Evolutionary conservation across 2,113 vertebrate species (phyloP), one percentile per base, ranked within the genome.

Genomic region (Epinephelus cyanopodus): DNA sequence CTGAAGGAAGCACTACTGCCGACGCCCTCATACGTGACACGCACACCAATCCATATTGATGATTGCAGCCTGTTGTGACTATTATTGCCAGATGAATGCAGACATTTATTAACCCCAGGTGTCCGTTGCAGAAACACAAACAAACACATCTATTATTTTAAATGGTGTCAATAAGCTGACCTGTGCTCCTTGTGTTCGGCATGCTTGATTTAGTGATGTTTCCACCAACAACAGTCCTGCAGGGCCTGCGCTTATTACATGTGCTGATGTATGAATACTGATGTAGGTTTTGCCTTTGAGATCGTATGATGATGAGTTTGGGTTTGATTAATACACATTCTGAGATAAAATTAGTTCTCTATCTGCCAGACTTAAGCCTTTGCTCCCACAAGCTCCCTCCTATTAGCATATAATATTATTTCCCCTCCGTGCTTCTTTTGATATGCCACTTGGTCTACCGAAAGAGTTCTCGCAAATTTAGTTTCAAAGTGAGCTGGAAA

Each of bases 51-150:
- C 89, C 71, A 91, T 87, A 89, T 73, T 85, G 89, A 91, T 85
- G 77, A 90, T 85, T 37, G 57, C 54, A 15, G 52, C 69, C 86
- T 79, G 76, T 77, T 81, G 79, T 37, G 52, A 66, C 54, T 8
- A 61, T 92, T 92, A 92, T 81, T 85, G 56, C 83, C 87, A 87
- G 87, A 90, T 83, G 81, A 91, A 86, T 71, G 71, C 79, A 68
- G 84, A 81, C 75, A 64, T 86, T 87, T 89, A 85, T 89, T 87
- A 85, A 90, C 84, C 77, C 21, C 14, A 21, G 83, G 81, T 82
- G 77, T 89, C 75, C 25, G 27, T 82, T 75, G 79, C 62, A 73
- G n/a, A 57, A 47, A 67, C 81, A 77, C 81, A 81, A 71, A 86
- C 61, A 87, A 87, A 83, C 73, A 67, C 71, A 79, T 89, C 33